Conservation (phyloP, 2,888 invertebrate species). For the Limnephilus rhombicus region DNA sequence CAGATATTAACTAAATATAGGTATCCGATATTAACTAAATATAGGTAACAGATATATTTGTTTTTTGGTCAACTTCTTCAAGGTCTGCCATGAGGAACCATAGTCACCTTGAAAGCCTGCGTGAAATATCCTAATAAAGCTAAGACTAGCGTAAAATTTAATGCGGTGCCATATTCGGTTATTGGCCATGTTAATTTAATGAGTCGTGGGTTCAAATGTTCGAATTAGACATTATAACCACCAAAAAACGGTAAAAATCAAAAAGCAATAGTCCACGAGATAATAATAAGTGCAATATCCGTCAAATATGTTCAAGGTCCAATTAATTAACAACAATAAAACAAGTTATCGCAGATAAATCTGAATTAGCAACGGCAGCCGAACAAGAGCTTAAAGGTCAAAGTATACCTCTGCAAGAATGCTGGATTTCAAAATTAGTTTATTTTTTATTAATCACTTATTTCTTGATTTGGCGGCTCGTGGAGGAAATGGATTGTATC, state of each 20-base stretch:
- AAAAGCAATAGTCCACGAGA: neutral
- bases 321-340: slow-evolving; percentile 40
- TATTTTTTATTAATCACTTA: slow-evolving; percentile 13
- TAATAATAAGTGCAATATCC: neutral
- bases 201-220: neutral
- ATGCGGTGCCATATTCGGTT: neutral
- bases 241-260: neutral
- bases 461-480: slow-evolving; percentile 20
- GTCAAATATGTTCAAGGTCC: slow-evolving; percentile 30
- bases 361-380: slow-evolving; percentile 20
- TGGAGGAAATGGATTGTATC: slow-evolving; percentile 42
- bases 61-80: neutral
- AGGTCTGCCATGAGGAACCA: neutral
- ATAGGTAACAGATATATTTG: neutral
- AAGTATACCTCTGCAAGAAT: neutral
- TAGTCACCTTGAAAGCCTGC: neutral
- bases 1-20: neutral
- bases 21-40: neutral
- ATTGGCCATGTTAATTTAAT: slow-evolving; percentile 2
- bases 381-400: neutral
- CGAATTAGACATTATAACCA: slow-evolving; percentile 15
- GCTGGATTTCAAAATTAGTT: neutral
- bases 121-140: neutral
- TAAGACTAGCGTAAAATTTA: neutral
- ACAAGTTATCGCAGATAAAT: slow-evolving; percentile 15